Percentiles rank a stretch among this genome's conserved stretches.
These are phyloP conservation scores for Mesopsocus fuscifrons DNA, from an alignment of 2,888 invertebrate genomes.

Conservation along the genomic window DNA sequence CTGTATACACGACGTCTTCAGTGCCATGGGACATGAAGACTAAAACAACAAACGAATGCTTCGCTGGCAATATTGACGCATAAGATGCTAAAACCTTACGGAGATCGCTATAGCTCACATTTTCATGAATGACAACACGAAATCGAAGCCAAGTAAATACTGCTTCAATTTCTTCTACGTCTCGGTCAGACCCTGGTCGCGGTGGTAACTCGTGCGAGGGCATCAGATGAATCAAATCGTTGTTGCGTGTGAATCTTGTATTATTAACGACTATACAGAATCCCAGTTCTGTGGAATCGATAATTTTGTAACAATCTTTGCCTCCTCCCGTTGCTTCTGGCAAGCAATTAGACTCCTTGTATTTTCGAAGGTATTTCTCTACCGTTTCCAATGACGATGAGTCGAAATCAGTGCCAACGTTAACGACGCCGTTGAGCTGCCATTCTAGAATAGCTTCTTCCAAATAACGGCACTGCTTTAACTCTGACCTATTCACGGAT, in stretches of 20 bases:
- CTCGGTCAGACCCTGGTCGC: background rate
- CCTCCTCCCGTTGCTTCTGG: background rate
- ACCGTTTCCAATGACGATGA: background rate
- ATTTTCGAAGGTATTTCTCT: too few relatives aligned
- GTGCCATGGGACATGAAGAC: slow-evolving; percentile 2
- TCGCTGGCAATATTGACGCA: background rate
- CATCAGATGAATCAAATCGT: background rate
- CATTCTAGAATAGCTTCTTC: background rate
- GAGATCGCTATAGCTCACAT: background rate
- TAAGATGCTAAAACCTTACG: background rate
- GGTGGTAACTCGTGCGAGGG: too few relatives aligned
- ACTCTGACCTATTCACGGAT: background rate
- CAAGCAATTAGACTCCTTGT: too few relatives aligned
- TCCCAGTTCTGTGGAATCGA: background rate
- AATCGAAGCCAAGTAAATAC: slow-evolving; percentile 4
- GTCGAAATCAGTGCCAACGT: too few relatives aligned
- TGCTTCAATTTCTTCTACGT: background rate
- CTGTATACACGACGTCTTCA: background rate
- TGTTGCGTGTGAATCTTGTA: background rate
- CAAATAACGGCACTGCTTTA: background rate
- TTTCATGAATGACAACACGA: background rate
- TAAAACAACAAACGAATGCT: background rate
- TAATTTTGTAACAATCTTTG: background rate
- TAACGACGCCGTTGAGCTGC: background rate
- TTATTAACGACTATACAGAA: slow-evolving; percentile 2